phyloP scores from a whole-genome alignment of 2,797 vertebrate genomes.

The Anguilla marmorata region DNA sequence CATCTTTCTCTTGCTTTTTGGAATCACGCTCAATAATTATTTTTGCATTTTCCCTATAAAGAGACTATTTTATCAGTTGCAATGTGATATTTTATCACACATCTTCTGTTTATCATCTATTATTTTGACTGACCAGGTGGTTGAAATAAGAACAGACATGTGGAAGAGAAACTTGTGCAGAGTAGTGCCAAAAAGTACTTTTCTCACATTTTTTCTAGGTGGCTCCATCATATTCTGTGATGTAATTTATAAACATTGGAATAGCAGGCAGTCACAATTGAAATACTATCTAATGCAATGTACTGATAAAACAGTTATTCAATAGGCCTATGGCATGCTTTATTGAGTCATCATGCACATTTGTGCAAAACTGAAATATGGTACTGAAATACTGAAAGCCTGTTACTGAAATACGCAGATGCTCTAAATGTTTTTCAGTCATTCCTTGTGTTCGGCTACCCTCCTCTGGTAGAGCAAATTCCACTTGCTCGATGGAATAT shows the following conservation, averaged over 20 bases:
- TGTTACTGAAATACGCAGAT: neutral
- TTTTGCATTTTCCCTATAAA: too few relatives aligned
- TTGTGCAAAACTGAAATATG: neutral
- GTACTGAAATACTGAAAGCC: neutral
- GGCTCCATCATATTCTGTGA: neutral
- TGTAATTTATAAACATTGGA: neutral
- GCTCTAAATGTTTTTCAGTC: neutral
- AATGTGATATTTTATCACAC: neutral
- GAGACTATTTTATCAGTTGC: neutral
- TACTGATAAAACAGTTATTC: neutral
- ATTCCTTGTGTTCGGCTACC: neutral
- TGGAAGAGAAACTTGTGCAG: neutral
- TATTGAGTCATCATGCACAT: neutral
- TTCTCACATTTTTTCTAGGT: neutral
- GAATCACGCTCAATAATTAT: neutral
- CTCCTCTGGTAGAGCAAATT: neutral
- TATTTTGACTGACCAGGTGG: neutral
- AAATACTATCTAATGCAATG: neutral
- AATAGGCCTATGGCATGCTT: neutral
- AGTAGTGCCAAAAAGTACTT: neutral
- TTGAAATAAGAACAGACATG: neutral
- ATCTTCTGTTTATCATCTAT: neutral
- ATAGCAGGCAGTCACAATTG: neutral
- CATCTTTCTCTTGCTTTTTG: neutral
- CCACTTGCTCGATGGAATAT: neutral